Percentiles rank a stretch among this genome's conserved stretches.
These are phyloP conservation scores for Caenorhabditis sulstoni DNA, from an alignment of 2,888 invertebrate species.

Conservation along the genomic window DNA sequence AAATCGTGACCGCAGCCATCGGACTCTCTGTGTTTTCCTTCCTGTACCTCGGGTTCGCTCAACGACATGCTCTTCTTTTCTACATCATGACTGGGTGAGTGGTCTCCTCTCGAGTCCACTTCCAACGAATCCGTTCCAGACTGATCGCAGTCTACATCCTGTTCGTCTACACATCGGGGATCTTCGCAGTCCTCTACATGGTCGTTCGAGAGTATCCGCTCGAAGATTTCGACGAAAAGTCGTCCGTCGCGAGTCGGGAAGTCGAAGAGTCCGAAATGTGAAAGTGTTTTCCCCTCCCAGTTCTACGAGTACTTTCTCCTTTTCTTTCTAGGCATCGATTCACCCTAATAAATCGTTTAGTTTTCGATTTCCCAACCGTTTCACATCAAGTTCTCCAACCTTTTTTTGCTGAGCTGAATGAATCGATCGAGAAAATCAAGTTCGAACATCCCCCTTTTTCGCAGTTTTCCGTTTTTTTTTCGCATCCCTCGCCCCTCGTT, in stretches of 20 bases:
- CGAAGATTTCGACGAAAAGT: constrained; percentile 26
- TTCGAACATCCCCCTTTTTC: too few species aligned
- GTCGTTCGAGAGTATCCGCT: constrained; percentile 52
- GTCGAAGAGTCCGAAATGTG: constrained; percentile 48
- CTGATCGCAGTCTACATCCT: constrained; percentile 61
- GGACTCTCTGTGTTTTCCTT: constrained; percentile 64
- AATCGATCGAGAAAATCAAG: too few species aligned
- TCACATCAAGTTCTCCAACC: too few species aligned
- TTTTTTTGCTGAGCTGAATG: too few species aligned
- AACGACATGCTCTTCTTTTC: constrained; percentile 64
- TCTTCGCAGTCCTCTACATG: constrained; percentile 68
- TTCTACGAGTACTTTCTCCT: constrained; percentile 12
- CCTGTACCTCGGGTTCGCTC: constrained; percentile 67
- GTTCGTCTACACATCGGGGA: constrained; percentile 64
- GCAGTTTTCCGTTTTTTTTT: too few species aligned
- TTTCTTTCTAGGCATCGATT: constrained; percentile 17
- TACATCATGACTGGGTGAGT: constrained; percentile 68
- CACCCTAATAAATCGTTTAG: not conserved
- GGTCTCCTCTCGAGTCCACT: not conserved
- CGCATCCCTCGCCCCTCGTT: too few species aligned
- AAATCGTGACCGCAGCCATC: constrained; percentile 53
- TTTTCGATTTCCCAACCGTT: too few species aligned
- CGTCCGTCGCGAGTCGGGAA: constrained; percentile 7
- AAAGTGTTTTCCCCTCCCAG: not conserved
- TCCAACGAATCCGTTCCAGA: constrained; percentile 41